phyloP scores from a whole-genome alignment of 2,797 vertebrate genomes.

The Loris lydekkerianus region DNA sequence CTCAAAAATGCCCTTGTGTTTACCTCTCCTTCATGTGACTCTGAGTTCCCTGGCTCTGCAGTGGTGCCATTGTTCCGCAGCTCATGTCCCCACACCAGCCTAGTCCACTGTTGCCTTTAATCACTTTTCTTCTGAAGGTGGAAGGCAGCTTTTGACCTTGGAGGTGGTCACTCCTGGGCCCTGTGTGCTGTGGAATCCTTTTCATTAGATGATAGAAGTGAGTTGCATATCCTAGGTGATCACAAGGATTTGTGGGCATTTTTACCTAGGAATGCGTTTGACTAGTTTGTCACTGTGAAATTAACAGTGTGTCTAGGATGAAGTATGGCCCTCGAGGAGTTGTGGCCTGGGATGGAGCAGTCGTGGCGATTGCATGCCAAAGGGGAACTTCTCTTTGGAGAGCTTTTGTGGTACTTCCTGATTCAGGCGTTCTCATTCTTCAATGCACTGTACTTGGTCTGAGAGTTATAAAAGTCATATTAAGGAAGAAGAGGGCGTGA shows the following conservation, averaged over 20 bases:
- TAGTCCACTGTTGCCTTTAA: neutral
- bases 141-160: neutral
- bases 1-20: neutral
- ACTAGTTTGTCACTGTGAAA: neutral
- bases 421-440: neutral
- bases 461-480: neutral
- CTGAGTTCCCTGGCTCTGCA: neutral
- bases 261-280: neutral
- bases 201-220: neutral
- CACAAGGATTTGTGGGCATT: neutral
- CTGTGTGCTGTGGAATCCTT: neutral
- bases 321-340: neutral
- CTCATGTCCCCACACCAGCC: neutral
- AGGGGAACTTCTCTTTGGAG: neutral
- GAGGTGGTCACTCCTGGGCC: neutral
- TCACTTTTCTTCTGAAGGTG: neutral
- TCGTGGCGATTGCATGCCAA: too few species aligned
- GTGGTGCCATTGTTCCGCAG: conserved; percentile 66
- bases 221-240: neutral
- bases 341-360: neutral
- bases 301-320: neutral
- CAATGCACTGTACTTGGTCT: neutral
- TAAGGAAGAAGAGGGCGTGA: neutral
- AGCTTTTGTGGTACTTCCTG: neutral
- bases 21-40: neutral